Percentiles rank a stretch among this genome's conserved stretches.
Evolutionary conservation across 2,888 invertebrate species (phyloP).

Genomic region (Dascillus cervinus): DNA sequence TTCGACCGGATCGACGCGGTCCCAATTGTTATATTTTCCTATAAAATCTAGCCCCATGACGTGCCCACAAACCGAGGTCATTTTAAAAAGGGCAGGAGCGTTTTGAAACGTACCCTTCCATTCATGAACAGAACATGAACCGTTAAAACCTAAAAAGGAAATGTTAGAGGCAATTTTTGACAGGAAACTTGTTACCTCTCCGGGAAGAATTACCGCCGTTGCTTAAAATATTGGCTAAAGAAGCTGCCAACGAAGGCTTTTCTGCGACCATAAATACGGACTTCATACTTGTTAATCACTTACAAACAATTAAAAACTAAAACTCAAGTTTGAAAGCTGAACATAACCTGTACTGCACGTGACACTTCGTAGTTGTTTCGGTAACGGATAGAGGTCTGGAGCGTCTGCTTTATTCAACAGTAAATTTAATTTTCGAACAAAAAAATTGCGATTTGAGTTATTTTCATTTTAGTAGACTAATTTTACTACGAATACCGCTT

Average conservation of each 20-base stretch:
- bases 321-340: too few species aligned
- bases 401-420: too few species aligned
- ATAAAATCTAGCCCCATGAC: slow-evolving; percentile 94
- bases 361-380: too few species aligned
- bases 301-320: too few species aligned
- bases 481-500: too few species aligned
- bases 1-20: slow-evolving; percentile 92
- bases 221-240: slow-evolving; percentile 88
- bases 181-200: slow-evolving; percentile 68
- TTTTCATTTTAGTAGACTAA: too few species aligned
- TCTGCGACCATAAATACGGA: slow-evolving; percentile 96
- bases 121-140: slow-evolving; percentile 89
- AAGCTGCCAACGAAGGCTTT: slow-evolving; percentile 95
- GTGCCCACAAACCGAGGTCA: slow-evolving; percentile 99
- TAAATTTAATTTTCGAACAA: too few species aligned
- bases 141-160: slow-evolving; percentile 62
- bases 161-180: too few species aligned
- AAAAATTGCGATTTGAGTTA: too few species aligned
- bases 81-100: slow-evolving; percentile 70
- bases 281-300: slow-evolving; percentile 61
- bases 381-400: too few species aligned
- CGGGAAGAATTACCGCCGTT: slow-evolving; percentile 69
- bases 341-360: too few species aligned
- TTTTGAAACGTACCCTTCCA: slow-evolving; percentile 79
- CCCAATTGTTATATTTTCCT: slow-evolving; percentile 95